A percentile compares a stretch with the other conserved stretches of the same genome.
These are phyloP conservation scores for Nesoenas mayeri DNA, from an alignment of 2,113 vertebrate genomes.

Conservation along the genomic window DNA sequence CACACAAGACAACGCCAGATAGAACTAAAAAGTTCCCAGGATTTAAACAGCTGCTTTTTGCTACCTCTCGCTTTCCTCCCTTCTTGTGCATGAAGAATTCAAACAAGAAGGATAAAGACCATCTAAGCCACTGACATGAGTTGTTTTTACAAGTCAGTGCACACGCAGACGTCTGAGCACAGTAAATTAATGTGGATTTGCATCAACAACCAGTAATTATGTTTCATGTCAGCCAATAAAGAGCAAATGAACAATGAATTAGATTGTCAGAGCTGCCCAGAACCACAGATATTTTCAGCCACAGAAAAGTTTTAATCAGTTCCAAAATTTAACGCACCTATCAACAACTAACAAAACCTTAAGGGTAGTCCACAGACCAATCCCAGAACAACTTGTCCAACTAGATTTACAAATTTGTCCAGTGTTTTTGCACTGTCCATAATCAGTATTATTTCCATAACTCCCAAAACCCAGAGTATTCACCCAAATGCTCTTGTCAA, in stretches of 20 bases:
- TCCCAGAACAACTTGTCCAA: not conserved
- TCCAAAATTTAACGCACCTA: not conserved
- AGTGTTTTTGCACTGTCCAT: not conserved
- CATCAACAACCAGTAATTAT: not conserved
- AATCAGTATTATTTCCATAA: not conserved
- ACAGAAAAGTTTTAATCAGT: not conserved
- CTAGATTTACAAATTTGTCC: not conserved
- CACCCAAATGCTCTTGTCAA: not conserved
- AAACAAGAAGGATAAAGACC: not conserved
- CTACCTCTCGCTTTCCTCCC: not conserved
- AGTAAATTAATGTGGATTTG: slow-evolving; percentile 31
- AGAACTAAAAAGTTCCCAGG: not conserved
- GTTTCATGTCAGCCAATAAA: slow-evolving; percentile 22
- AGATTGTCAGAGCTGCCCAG: not conserved
- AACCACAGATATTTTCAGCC: not conserved
- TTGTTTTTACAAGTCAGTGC: not conserved
- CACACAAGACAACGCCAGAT: not conserved
- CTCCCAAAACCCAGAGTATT: not conserved
- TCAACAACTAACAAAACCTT: not conserved
- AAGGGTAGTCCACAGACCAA: not conserved
- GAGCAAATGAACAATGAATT: not conserved
- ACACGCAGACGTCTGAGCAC: not conserved
- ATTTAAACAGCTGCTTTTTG: not conserved
- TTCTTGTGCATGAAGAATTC: not conserved
- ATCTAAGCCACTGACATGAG: not conserved